Conservation (phyloP, 1,140 invertebrate genomes). For the Portunus trituberculatus region DNA sequence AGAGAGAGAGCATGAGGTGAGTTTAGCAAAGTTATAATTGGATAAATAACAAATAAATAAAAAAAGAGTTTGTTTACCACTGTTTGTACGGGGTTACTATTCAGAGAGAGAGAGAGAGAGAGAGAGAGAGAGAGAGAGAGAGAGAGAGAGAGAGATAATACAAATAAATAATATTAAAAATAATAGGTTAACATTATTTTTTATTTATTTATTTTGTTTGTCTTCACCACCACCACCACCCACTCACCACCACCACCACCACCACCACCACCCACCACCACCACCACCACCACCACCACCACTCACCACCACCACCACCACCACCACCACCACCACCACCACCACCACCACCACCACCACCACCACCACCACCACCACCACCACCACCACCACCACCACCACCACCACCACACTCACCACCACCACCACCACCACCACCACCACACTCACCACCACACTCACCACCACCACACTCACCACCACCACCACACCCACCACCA, state of each 20-base stretch:
- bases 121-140: no score
- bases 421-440: no score
- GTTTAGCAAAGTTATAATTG: no score
- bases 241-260: not conserved
- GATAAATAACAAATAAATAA: no score
- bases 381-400: not conserved
- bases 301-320: not conserved
- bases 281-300: not conserved
- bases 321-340: not conserved
- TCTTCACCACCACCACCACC: not conserved
- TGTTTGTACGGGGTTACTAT: no score
- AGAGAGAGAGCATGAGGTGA: no score
- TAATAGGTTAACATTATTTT: no score
- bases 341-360: not conserved
- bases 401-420: not conserved
- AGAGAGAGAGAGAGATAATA: no score
- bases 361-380: not conserved
- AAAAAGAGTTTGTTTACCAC: no score
- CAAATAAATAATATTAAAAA: no score
- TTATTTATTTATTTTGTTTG: not conserved
- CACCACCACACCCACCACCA: not conserved
- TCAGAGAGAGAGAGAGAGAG: no score
- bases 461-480: not conserved
- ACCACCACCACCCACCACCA: not conserved
- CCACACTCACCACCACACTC: no score